Conservation (phyloP, 2,888 invertebrate genomes). For the Tipula helvola region DNA sequence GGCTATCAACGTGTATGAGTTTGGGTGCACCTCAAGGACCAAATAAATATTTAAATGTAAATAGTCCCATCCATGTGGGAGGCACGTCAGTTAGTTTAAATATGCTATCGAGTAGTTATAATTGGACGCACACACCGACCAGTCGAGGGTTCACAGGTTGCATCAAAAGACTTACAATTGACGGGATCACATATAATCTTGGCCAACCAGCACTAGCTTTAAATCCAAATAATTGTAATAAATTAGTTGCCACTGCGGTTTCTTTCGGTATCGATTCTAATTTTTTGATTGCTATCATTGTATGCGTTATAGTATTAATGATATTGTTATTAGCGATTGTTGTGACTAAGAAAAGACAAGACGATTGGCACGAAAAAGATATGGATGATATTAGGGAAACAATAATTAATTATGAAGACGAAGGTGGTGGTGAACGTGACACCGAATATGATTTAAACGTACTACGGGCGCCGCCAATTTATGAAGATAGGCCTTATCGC, state of each 20-base stretch:
- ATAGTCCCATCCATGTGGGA: conserved; percentile 79
- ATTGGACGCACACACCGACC: conserved; percentile 60
- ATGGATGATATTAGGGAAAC: conserved; percentile 95
- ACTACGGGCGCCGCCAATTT: conserved; percentile 33
- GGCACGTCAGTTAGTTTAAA: conserved; percentile 55
- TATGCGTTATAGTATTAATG: conserved; percentile 64
- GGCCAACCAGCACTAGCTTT: conserved; percentile 62
- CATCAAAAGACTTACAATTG: conserved; percentile 80
- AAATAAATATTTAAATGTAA: conserved; percentile 65
- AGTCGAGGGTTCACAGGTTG: conserved; percentile 73
- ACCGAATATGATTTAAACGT: conserved; percentile 43
- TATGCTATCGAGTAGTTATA: conserved; percentile 45
- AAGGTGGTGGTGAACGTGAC: conserved; percentile 97
- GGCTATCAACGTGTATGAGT: conserved; percentile 55
- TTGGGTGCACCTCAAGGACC: conserved; percentile 56
- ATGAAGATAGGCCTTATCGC: conserved; percentile 35
- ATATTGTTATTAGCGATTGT: conserved; percentile 81
- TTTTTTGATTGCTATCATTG: conserved; percentile 78
- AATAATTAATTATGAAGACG: conserved; percentile 95
- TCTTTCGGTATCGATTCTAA: conserved; percentile 76
- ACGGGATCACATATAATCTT: conserved; percentile 78
- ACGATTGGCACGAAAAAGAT: conserved; percentile 79
- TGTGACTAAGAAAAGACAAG: conserved; percentile 75
- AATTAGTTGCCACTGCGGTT: conserved; percentile 59
- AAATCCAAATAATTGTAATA: conserved; percentile 63